Evolutionary conservation across 2,797 vertebrate genomes (phyloP).

Genomic region (Poecilia picta): DNA sequence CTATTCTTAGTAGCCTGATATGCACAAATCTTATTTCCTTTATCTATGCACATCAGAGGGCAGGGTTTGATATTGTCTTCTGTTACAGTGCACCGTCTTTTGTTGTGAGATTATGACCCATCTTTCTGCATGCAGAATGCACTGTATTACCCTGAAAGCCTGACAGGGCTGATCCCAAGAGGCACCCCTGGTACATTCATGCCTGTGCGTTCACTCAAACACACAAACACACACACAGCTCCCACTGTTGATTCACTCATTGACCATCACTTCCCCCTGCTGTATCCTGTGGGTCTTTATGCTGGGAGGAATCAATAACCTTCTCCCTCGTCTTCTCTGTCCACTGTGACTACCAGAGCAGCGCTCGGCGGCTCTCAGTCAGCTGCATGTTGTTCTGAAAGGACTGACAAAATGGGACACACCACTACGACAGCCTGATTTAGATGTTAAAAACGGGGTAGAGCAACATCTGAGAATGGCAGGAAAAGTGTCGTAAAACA

Average conservation of each 20-base stretch:
- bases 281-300: constrained; percentile 60
- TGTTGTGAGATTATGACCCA: constrained; percentile 37
- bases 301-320: constrained; percentile 68
- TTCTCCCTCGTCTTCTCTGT: constrained; percentile 43
- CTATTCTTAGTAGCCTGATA: constrained; percentile 43
- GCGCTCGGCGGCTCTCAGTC: constrained; percentile 30
- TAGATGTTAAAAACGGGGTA: neutral
- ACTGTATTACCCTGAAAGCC: constrained; percentile 49
- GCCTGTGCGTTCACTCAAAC: constrained; percentile 22
- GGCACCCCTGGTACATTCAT: constrained; percentile 41
- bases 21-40: constrained; percentile 41
- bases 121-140: constrained; percentile 36
- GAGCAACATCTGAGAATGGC: constrained; percentile 17
- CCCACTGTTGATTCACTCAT: constrained; percentile 63
- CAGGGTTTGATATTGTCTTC: constrained; percentile 42
- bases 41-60: constrained; percentile 35
- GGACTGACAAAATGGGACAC: constrained; percentile 12
- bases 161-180: constrained; percentile 46
- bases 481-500: constrained; percentile 18
- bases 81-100: constrained; percentile 40
- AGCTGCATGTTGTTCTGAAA: constrained; percentile 19
- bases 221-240: constrained; percentile 13
- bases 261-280: constrained; percentile 54
- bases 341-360: constrained; percentile 26
- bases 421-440: neutral